Conservation (phyloP, 2,797 vertebrate genomes). For the Aphelocoma californica region DNA sequence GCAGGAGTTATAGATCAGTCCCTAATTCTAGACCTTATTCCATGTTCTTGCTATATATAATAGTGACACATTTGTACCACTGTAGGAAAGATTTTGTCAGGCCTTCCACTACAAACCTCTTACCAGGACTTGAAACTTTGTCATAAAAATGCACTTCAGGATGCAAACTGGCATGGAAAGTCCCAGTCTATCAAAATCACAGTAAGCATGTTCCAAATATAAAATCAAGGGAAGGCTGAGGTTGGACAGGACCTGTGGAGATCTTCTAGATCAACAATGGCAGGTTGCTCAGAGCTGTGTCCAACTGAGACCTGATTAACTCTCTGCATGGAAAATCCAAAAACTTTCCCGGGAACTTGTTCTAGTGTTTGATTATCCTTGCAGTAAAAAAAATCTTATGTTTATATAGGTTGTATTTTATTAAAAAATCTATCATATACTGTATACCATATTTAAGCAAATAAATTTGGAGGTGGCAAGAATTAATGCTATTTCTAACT, state of each 20-base stretch:
- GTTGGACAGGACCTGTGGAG: neutral
- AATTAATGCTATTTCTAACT: neutral
- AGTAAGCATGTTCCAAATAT: neutral
- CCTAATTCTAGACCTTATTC: neutral
- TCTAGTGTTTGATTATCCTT: neutral
- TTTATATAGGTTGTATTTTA: neutral
- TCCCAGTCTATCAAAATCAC: neutral
- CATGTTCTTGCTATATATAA: neutral
- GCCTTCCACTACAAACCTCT: neutral
- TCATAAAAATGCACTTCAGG: neutral
- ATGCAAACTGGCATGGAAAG: neutral
- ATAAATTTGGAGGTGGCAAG: neutral
- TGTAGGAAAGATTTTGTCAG: neutral
- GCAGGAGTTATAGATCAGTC: slow-evolving; percentile 15
- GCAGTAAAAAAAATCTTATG: neutral
- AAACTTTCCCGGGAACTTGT: neutral
- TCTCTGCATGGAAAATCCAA: neutral
- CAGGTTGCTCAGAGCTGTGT: neutral
- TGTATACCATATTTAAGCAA: neutral
- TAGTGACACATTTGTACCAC: neutral
- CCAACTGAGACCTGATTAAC: neutral
- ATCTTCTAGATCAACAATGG: neutral
- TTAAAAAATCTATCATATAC: neutral
- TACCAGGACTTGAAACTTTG: neutral
- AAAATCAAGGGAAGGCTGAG: neutral